Percentiles rank a stretch among this genome's conserved stretches.
Evolutionary conservation across 64 coral and sea anemone species (phyloP).

Genomic region (Dendronephthya gigantea): DNA sequence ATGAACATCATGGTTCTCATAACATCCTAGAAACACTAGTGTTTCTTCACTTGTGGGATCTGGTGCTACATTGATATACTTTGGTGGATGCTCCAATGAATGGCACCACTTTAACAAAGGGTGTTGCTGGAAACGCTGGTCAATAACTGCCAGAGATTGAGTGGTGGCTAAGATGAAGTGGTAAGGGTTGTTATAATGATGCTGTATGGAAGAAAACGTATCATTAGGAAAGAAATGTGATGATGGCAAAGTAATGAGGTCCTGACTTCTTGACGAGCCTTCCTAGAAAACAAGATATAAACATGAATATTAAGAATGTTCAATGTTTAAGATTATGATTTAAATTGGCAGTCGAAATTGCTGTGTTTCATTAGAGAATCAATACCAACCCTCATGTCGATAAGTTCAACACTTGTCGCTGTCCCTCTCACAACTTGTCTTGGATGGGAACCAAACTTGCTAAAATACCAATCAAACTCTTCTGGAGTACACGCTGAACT

Average conservation of each 20-base stretch:
- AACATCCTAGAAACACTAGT: conserved; percentile 54
- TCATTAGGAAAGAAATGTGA: conserved; percentile 50
- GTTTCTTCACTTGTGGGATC: conserved; percentile 41
- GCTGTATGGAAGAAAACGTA: conserved; percentile 63
- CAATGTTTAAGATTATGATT: too few relatives aligned
- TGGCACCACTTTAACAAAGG: conserved; percentile 83
- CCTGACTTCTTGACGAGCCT: conserved; percentile 28
- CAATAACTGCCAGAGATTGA: conserved; percentile 67
- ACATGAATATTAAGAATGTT: too few relatives aligned
- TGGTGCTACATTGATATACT: conserved; percentile 44
- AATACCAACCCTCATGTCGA: conserved; percentile 74
- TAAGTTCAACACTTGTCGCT: conserved; percentile 38
- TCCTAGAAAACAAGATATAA: too few relatives aligned
- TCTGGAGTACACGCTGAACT: background rate
- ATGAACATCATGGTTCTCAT: conserved; percentile 51
- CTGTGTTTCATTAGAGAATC: too few relatives aligned
- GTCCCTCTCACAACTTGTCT: conserved; percentile 49
- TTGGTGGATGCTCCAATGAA: conserved; percentile 52
- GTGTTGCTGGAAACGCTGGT: conserved; percentile 73
- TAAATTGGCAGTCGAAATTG: too few relatives aligned
- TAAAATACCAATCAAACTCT: conserved; percentile 51
- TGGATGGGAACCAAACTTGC: conserved; percentile 66
- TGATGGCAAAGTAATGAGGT: conserved; percentile 62
- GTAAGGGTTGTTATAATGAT: conserved; percentile 47
- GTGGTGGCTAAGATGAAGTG: conserved; percentile 66